Evolutionary conservation across 2,113 vertebrate genomes (phyloP).

Genomic region (Choloepus hoffmanni): DNA sequence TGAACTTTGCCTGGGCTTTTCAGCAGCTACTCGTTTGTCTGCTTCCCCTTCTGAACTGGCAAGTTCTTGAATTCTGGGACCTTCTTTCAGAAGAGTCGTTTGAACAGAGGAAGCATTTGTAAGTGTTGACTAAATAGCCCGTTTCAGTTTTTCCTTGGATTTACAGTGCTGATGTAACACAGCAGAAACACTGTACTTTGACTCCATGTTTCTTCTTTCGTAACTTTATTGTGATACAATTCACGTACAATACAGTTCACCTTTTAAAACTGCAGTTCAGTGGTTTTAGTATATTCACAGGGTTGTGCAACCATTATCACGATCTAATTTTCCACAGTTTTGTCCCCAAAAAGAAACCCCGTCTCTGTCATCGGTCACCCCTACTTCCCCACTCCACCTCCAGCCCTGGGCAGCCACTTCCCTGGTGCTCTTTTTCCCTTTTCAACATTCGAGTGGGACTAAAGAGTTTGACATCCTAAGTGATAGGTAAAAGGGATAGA

Average conservation of each 20-base stretch:
- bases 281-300: background rate
- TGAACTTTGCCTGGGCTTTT: background rate
- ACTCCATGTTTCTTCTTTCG: background rate
- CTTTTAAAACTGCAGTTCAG: background rate
- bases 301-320: background rate
- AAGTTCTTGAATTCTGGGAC: background rate
- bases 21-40: background rate
- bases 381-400: fast-evolving
- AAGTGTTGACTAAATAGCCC: conserved; percentile 25
- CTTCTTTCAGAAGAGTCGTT: background rate
- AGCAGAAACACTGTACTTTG: background rate
- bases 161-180: background rate
- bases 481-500: background rate
- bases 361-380: fast-evolving
- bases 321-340: conserved; percentile 8
- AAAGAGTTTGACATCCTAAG: background rate
- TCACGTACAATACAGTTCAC: background rate
- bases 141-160: background rate
- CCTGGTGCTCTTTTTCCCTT: background rate
- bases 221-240: background rate
- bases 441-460: background rate
- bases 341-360: background rate
- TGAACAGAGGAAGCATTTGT: background rate
- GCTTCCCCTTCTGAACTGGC: background rate
- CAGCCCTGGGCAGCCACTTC: background rate